These are phyloP conservation scores for Platysternon megacephalum DNA, from an alignment of 2,113 vertebrate genomes.

Conservation along the genomic window DNA sequence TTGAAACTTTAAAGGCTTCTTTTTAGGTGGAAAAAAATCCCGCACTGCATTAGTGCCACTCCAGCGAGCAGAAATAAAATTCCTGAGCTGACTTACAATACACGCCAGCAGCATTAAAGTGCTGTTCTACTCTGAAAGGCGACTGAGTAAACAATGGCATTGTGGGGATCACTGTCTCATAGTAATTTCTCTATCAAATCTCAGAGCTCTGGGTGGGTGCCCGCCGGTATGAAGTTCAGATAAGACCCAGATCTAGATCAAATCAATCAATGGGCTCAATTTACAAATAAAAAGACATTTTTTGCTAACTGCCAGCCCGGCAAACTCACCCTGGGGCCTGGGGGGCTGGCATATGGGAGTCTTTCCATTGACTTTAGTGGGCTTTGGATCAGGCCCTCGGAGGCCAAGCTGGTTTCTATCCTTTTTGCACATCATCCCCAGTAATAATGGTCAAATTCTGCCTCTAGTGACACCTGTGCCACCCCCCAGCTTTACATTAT, in stretches of 20 bases:
- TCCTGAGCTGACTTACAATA: background rate
- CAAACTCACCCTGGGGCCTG: background rate
- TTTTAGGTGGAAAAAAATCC: background rate
- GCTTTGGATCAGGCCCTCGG: background rate
- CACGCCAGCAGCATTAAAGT: background rate
- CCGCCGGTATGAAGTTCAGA: background rate
- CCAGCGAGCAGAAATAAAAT: background rate
- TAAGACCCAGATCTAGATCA: background rate
- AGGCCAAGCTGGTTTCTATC: background rate
- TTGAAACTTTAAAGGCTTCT: background rate
- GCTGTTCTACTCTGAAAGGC: background rate
- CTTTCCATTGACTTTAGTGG: background rate
- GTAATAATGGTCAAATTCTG: rapidly evolving
- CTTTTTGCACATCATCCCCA: background rate
- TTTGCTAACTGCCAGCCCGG: background rate
- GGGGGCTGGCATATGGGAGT: background rate
- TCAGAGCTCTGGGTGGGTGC: background rate
- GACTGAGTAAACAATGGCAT: background rate
- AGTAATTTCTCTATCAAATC: background rate
- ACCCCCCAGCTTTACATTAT: background rate
- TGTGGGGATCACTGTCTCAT: too few relatives aligned
- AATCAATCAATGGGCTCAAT: too few relatives aligned
- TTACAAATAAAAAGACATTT: background rate
- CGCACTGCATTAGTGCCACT: background rate
- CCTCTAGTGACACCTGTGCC: rapidly evolving